Evolutionary conservation across 2,888 invertebrate species (phyloP).

Genomic region (Paralinhomoeus sp.): DNA sequence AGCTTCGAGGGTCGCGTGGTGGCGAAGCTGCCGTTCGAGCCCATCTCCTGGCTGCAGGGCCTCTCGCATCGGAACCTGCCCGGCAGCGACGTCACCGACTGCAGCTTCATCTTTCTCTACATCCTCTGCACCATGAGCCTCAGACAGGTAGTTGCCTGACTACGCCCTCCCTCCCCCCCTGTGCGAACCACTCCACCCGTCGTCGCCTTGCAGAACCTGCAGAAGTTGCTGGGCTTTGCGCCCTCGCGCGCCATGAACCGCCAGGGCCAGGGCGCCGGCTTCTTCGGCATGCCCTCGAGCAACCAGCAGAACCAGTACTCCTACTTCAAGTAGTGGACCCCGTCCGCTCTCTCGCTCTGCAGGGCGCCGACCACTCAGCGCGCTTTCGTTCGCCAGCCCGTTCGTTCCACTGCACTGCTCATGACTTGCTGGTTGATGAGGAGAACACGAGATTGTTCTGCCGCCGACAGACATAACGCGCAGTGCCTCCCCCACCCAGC

Average conservation of each 20-base stretch:
- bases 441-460: no score
- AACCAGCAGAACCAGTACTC: neutral
- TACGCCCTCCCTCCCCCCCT: no score
- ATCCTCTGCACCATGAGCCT: slow-evolving; percentile 99
- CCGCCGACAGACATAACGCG: no score
- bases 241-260: slow-evolving; percentile 89
- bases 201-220: slow-evolving; percentile 59
- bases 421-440: no score
- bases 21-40: slow-evolving; percentile 79
- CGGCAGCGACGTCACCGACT: slow-evolving; percentile 90
- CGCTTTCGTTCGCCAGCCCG: no score
- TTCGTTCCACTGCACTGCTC: no score
- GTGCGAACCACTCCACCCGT: slow-evolving; percentile 12
- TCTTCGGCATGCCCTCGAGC: neutral
- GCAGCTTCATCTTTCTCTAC: slow-evolving; percentile 94
- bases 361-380: no score
- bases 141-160: slow-evolving; percentile 37
- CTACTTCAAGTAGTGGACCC: neutral
- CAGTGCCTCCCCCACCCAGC: no score
- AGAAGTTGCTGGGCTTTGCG: slow-evolving; percentile 84
- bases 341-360: no score
- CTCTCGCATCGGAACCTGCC: slow-evolving; percentile 66
- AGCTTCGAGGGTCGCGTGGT: slow-evolving; percentile 94
- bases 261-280: slow-evolving; percentile 38
- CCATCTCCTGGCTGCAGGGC: slow-evolving; percentile 82